phyloP scores from a whole-genome alignment of 2,113 vertebrate species.

The Macrotus californicus region DNA sequence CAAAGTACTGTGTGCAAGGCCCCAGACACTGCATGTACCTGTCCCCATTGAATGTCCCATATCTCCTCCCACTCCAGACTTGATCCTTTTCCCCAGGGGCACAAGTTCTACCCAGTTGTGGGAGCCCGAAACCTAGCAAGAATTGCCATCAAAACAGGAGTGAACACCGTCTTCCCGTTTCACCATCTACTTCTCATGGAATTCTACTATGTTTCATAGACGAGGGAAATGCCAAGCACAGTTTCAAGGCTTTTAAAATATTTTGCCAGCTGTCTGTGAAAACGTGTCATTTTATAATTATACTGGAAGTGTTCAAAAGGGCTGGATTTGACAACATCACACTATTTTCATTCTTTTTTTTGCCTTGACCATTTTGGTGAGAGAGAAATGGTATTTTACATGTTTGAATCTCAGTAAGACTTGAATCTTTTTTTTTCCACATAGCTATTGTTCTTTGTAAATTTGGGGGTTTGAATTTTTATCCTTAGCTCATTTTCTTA shows the following conservation, averaged over 20 bases:
- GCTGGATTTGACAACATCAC: not conserved
- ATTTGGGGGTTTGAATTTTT: not conserved
- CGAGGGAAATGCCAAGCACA: not conserved
- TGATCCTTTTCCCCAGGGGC: fast-evolving
- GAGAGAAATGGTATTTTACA: not conserved
- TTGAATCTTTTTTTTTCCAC: not conserved
- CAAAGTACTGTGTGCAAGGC: not conserved
- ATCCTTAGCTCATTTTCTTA: not conserved
- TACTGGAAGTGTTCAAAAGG: not conserved
- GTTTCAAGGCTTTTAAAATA: not conserved
- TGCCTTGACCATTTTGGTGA: not conserved
- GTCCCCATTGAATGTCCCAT: fast-evolving
- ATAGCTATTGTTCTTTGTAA: not conserved
- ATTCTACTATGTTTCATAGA: not conserved
- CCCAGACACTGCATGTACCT: not conserved
- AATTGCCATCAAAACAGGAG: fast-evolving
- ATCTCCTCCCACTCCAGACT: too few relatives aligned
- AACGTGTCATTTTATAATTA: not conserved
- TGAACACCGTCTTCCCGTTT: not conserved
- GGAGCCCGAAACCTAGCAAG: not conserved
- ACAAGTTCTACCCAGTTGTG: not conserved
- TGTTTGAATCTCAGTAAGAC: not conserved
- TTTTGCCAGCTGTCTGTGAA: not conserved
- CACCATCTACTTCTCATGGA: too few relatives aligned
- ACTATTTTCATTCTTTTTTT: not conserved